A percentile compares a stretch with the other conserved stretches of the same genome.
phyloP scores from a whole-genome alignment of 2,113 vertebrate species.

The Ictalurus punctatus region DNA sequence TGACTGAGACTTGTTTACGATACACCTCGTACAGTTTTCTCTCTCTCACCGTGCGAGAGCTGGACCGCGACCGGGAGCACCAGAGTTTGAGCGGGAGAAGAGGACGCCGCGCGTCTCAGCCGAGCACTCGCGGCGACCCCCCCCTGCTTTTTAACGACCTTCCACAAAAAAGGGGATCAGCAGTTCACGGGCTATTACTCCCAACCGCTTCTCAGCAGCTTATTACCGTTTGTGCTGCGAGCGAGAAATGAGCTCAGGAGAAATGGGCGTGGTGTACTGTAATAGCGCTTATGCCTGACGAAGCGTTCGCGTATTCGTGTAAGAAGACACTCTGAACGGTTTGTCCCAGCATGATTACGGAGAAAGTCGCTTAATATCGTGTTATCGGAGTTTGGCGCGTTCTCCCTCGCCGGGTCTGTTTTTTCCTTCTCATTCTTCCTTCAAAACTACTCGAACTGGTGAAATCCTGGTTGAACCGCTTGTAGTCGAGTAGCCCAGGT shows the following conservation, averaged over 20 bases:
- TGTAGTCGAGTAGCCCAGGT: too few relatives aligned
- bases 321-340: neutral
- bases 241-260: neutral
- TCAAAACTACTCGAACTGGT: too few relatives aligned
- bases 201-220: neutral
- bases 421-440: too few relatives aligned
- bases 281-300: conserved; percentile 16
- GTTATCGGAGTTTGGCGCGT: neutral
- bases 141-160: conserved; percentile 28
- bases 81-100: neutral
- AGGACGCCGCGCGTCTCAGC: neutral
- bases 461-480: too few relatives aligned
- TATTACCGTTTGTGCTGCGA: neutral
- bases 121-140: neutral
- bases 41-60: neutral
- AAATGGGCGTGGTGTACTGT: neutral
- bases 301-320: neutral
- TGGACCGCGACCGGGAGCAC: neutral
- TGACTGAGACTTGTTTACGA: neutral
- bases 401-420: neutral
- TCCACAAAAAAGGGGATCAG: conserved; percentile 8
- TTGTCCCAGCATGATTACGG: neutral
- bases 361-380: neutral
- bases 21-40: neutral
- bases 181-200: conserved; percentile 20